Base-by-base conservation (phyloP, 2,888 invertebrate species). In the Monopis laevigella region DNA sequence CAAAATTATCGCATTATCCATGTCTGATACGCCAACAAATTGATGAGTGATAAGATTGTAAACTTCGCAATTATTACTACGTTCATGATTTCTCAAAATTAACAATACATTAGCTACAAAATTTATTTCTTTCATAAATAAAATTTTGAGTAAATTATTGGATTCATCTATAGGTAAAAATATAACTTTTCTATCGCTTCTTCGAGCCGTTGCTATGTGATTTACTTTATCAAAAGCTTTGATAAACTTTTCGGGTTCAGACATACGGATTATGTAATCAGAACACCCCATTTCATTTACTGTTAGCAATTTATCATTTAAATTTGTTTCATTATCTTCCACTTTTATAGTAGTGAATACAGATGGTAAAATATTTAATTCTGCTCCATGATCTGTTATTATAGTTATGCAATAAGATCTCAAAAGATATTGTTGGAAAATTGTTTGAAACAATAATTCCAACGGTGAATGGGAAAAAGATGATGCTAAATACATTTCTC, bases 231-330 rank as follows among this genome's bases (percentile, higher is more conserved):
- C 81, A 41, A 80, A 66, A 1, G 66, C 59, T 3, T 41, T 40
- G 54, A 84, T 65, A 44, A 82, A 78, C 6, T 46, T 44, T 35
- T 51, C 35, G 1, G 83, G 71, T 38, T 77, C 51, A 41, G 50
- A 46, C 56, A 72, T 57, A 46, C 55, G 56, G 5, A 82, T 59
- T 3, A 82, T 56, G 43, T 74, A 80, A 56, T 77, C 80, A 8
- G 77, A 74, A 53, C 82, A 83, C 10, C 78, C 81, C 32, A 59
- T 63, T 56, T 80, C 80, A 1, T 72, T 70, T 1, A 65, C 60
- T 17, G 56, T 46, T 1, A 70, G 42, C 45, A 77, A 49, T 38
- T 61, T 56, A 7, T 56, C 40, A 4, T 53, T 46, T 1, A 73
- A 46, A 42, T 51, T 49, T 24, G 49, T 53, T 2, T 51, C 49